Evolutionary conservation across 2,113 vertebrate species (phyloP), one percentile per base, ranked within the genome.

Genomic region (Lepisosteus osseus): DNA sequence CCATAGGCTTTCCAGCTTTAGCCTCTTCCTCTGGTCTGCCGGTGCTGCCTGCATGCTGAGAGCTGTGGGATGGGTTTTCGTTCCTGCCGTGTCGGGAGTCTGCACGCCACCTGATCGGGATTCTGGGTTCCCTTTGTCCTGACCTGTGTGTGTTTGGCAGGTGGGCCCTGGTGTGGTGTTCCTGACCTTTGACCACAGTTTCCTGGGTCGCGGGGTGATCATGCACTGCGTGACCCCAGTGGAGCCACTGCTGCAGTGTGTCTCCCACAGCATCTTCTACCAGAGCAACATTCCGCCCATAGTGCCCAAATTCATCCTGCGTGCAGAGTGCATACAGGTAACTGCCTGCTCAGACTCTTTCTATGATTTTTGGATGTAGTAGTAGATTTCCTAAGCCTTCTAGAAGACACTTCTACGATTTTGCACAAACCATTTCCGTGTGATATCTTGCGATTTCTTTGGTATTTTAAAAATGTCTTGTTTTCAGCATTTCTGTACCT

Each of bases 131-230:
- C 29, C 29, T 51, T 9, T 51, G 47, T 51, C 9, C 9, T 51
- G 47, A 9, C 47, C 29, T 29, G 71, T 64, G 8, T 76, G 65
- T 80, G 15, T 65, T n/a, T 45, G 77, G 47, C 80, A 95, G 93
- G 86, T 94, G 9, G 94, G 93, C 8, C 94, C 94, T 3, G 93
- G 91, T 0, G 6, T 96, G 14, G 93, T 95, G 54, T 93, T 89
- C 56, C 72, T 94, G 67, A 40, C 63, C 14, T 90, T 96, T n/a
- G 56, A 90, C 3, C 92, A 93, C 0, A 51, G 73, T 3, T 91
- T 92, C 76, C 72, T 95, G 75, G 94, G 94, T 6, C 77, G 41
- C 0, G 93, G 94, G 6, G 65, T 95, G 1, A 89, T 95, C 70
- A 70, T 95, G 73, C 93, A 94, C 8, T 89, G 79, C 0, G 89